Percentiles rank a stretch among this genome's conserved stretches.
Conservation (phyloP, 92 coral and sea anemone species). For the Parazoanthus darwini region DNA sequence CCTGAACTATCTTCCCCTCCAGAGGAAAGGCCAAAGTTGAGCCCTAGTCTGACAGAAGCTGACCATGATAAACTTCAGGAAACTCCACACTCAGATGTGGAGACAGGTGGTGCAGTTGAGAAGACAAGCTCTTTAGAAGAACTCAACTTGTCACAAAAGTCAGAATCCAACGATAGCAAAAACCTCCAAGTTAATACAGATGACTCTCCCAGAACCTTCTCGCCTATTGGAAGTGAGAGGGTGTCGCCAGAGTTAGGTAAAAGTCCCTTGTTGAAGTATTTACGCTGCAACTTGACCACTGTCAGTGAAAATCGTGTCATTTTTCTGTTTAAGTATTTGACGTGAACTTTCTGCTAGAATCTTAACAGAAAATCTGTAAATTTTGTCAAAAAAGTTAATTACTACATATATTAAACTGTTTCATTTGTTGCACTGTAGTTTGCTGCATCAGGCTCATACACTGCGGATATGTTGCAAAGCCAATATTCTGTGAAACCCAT, state of each 20-base stretch:
- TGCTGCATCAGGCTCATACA: no score
- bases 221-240: conserved; percentile 90
- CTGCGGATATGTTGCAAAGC: no score
- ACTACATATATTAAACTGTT: no score
- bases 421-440: no score
- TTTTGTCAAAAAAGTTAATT: no score
- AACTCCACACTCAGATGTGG: background rate
- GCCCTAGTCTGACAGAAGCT: background rate
- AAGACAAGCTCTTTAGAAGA: conserved; percentile 19
- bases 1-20: conserved; percentile 1
- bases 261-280: background rate
- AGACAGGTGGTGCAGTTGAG: background rate
- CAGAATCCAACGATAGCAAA: background rate
- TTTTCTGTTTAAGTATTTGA: background rate
- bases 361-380: no score
- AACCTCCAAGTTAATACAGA: conserved; percentile 21
- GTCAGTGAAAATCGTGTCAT: no score
- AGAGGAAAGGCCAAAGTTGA: conserved; percentile 24
- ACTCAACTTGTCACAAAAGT: background rate
- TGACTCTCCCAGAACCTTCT: conserved; percentile 68
- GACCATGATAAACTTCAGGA: background rate
- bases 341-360: background rate
- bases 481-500: no score
- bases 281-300: background rate
- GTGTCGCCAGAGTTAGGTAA: conserved; percentile 81